Percentiles rank a stretch among this genome's conserved stretches.
These are phyloP conservation scores for Agrotis segetum DNA, from an alignment of 2,888 invertebrate genomes.

Conservation along the genomic window DNA sequence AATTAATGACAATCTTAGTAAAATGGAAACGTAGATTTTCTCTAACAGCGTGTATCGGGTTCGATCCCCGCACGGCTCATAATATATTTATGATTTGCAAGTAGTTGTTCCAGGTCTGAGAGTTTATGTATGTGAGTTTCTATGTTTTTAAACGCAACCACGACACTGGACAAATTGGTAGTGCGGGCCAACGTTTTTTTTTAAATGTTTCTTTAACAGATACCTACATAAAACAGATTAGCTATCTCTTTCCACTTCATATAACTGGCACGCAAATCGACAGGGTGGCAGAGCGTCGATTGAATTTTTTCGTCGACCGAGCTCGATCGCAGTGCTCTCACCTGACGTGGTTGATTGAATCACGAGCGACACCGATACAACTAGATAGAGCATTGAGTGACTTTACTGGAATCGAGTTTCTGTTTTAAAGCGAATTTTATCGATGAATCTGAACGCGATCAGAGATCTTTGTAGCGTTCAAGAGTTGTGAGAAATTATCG, in stretches of 20 bases:
- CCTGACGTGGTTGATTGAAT: slow-evolving; percentile 41
- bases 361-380: slow-evolving; percentile 10
- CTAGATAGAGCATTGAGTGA: slow-evolving; percentile 11
- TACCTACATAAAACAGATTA: slow-evolving; percentile 7
- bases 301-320: slow-evolving; percentile 30
- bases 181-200: no score
- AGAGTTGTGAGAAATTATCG: no score
- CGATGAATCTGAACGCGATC: no score
- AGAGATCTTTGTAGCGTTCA: no score
- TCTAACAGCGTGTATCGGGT: no score
- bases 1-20: background rate
- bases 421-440: background rate
- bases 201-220: background rate
- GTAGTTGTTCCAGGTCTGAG: no score
- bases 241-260: background rate
- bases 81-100: no score
- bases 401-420: slow-evolving; percentile 14
- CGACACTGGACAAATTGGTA: no score
- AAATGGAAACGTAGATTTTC: background rate
- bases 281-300: slow-evolving; percentile 6
- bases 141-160: no score
- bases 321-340: slow-evolving; percentile 6
- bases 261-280: background rate
- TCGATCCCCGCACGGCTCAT: no score
- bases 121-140: no score